These are phyloP conservation scores for Trachelus tabidus DNA, from an alignment of 2,888 invertebrate genomes.

Conservation along the genomic window DNA sequence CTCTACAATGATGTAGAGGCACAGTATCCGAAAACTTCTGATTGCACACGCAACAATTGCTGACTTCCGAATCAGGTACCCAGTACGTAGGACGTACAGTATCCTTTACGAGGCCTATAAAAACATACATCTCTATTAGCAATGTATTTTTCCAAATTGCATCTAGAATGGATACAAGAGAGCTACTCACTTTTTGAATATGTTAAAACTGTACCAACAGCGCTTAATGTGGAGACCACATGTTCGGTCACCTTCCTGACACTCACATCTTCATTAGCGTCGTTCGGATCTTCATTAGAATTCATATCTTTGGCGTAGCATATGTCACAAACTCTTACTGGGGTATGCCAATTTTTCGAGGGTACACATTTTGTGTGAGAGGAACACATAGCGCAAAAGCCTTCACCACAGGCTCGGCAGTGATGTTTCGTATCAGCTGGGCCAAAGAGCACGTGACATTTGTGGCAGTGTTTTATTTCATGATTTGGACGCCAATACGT, in stretches of 20 bases:
- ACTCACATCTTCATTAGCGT: conserved; percentile 66
- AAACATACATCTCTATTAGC: neutral
- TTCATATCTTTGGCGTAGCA: conserved; percentile 69
- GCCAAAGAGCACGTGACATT: conserved; percentile 73
- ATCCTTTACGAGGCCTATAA: conserved; percentile 76
- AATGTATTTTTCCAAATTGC: conserved; percentile 7
- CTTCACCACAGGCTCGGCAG: conserved; percentile 83
- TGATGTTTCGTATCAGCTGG: conserved; percentile 75
- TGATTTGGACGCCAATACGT: conserved; percentile 84
- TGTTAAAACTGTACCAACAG: conserved; percentile 77
- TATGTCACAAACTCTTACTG: conserved; percentile 80
- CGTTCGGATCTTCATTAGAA: conserved; percentile 48
- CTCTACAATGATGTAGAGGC: conserved; percentile 69
- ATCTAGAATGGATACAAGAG: neutral
- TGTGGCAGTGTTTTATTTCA: conserved; percentile 76
- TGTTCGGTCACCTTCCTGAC: conserved; percentile 78
- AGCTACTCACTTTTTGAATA: conserved; percentile 75
- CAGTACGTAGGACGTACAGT: conserved; percentile 82
- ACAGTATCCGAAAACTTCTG: conserved; percentile 66
- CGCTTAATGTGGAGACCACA: conserved; percentile 77
- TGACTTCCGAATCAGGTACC: conserved; percentile 80
- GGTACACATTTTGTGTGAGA: conserved; percentile 77
- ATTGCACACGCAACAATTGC: conserved; percentile 75
- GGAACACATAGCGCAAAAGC: conserved; percentile 81
- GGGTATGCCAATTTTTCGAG: conserved; percentile 76